A percentile compares a stretch with the other conserved stretches of the same genome.
Evolutionary conservation across 2,113 vertebrate species (phyloP).

Genomic region (Syrrhaptes paradoxus): DNA sequence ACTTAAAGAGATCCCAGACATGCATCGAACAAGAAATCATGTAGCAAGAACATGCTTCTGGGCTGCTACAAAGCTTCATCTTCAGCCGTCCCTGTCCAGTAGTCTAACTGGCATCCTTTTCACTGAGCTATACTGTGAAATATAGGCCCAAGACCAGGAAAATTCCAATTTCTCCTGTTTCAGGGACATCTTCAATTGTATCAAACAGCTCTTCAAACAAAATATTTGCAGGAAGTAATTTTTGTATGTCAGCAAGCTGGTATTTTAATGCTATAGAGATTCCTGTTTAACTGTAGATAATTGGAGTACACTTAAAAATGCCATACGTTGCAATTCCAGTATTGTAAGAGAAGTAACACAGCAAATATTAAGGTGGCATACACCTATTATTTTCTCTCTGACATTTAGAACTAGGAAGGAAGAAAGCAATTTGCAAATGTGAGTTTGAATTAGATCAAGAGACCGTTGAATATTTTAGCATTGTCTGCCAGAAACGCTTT

Average conservation of each 20-base stretch:
- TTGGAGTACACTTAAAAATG: not conserved
- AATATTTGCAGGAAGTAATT: not conserved
- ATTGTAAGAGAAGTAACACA: not conserved
- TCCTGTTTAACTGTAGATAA: not conserved
- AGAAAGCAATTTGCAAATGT: constrained; percentile 1
- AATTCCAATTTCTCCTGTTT: not conserved
- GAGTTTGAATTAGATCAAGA: constrained; percentile 19
- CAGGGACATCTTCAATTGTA: not conserved
- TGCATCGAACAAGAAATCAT: not conserved
- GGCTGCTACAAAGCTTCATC: not conserved
- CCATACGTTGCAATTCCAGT: not conserved
- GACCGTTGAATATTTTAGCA: not conserved
- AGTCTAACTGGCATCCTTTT: not conserved
- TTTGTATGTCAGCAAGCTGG: not conserved
- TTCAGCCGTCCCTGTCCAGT: not conserved
- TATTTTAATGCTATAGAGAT: not conserved
- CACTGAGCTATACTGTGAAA: not conserved
- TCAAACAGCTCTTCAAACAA: not conserved
- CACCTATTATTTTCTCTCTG: constrained; percentile 16
- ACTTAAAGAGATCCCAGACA: not conserved
- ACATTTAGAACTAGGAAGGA: constrained; percentile 11
- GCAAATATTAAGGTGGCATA: not conserved
- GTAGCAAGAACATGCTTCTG: not conserved
- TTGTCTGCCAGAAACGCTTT: constrained; percentile 17
- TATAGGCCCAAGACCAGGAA: not conserved